These are phyloP conservation scores for Eulemur rufifrons DNA, from an alignment of 2,113 vertebrate genomes.

Conservation along the genomic window DNA sequence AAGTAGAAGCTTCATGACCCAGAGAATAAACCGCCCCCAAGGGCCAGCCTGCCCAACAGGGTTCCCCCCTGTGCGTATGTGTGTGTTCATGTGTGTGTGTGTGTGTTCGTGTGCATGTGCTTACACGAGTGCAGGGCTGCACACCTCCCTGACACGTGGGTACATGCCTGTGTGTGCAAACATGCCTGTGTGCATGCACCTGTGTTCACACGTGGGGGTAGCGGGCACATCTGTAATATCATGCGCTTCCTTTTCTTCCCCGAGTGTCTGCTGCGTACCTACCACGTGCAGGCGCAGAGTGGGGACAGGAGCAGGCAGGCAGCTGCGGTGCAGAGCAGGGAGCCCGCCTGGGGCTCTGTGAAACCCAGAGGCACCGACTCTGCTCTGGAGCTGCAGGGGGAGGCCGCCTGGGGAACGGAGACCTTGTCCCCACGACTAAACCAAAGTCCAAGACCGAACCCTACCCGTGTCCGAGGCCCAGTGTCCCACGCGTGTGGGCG, in stretches of 20 bases:
- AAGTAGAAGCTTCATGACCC: background rate
- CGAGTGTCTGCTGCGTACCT: background rate
- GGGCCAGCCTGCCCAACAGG: background rate
- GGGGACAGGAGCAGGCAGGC: background rate
- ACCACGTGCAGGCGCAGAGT: background rate
- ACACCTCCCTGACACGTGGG: no score
- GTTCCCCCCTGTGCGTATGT: no score
- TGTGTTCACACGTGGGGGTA: background rate
- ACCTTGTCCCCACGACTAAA: background rate
- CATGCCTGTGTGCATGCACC: no score
- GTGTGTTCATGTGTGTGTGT: no score
- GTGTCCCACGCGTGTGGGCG: background rate
- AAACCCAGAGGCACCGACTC: background rate
- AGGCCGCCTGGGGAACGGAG: background rate
- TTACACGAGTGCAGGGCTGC: accelerated
- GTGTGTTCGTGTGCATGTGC: background rate
- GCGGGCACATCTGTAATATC: accelerated
- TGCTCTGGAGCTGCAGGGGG: background rate
- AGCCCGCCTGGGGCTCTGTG: no score
- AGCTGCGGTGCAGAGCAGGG: accelerated
- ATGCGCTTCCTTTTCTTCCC: background rate
- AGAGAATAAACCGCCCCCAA: background rate
- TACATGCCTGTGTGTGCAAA: background rate
- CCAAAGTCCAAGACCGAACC: no score
- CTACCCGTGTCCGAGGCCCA: background rate